Conservation (phyloP, 2,113 vertebrate species). For the Mionectes macconnelli region DNA sequence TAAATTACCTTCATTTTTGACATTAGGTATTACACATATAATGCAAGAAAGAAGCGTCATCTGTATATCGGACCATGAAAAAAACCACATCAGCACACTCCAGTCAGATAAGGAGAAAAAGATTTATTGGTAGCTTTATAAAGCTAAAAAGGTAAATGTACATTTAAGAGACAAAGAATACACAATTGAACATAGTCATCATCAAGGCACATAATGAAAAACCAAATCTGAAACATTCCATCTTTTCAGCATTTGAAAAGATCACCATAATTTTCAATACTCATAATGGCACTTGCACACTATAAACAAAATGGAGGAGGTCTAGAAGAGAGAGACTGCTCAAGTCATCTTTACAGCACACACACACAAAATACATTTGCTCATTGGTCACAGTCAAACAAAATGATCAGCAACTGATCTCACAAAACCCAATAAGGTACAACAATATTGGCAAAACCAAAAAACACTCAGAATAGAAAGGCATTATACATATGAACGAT, state of each 20-base stretch:
- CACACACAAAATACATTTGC: not conserved
- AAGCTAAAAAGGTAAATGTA: slow-evolving; percentile 41
- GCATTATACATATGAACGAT: not conserved
- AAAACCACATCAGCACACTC: not conserved
- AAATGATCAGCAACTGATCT: not conserved
- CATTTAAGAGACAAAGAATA: slow-evolving; percentile 16
- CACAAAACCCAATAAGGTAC: not conserved
- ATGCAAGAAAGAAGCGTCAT: not conserved
- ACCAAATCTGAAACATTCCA: not conserved
- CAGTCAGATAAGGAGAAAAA: slow-evolving; percentile 23
- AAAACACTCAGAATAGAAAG: not conserved
- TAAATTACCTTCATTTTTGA: not conserved
- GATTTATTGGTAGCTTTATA: slow-evolving; percentile 45
- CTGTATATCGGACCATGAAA: not conserved
- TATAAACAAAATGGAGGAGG: not conserved
- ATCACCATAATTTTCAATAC: not conserved
- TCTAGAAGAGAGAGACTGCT: not conserved
- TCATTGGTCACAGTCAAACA: slow-evolving; percentile 17
- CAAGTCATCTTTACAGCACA: not conserved
- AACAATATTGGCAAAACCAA: not conserved
- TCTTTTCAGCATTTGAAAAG: not conserved
- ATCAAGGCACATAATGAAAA: slow-evolving; percentile 45
- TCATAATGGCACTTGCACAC: slow-evolving; percentile 35
- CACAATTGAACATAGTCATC: not conserved
- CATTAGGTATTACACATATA: not conserved